Evolutionary conservation across 1,140 invertebrate genomes (phyloP), one percentile per base, ranked within the genome.

Genomic region (Cryptotermes secundus): DNA sequence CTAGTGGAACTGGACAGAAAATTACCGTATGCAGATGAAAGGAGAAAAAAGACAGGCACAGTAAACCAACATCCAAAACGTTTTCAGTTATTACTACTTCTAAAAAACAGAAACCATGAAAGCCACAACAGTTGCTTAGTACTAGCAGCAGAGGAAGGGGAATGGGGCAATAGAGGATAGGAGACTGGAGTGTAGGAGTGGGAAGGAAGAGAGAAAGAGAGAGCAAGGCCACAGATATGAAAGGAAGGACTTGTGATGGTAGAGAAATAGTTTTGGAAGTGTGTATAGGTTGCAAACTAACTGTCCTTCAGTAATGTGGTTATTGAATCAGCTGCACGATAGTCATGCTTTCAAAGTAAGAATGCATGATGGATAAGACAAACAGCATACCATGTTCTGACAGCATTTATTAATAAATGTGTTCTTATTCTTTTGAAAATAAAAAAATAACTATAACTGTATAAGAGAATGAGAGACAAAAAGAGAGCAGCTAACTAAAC

Each of bases 121-220:
- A 72, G 31, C 59, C 59, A 72, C 59, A 72, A 72, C 59, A 72
- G 59, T 72, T 72, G 59, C 59, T 72, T 72, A 72, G 26, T 72
- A 72, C 26, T n/a, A 72, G 45, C 59, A 31, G 59, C n/a, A 72
- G 59, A 7, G 7, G 59, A 72, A 72, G 45, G 45, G 45, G 45
- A 19, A 49, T 49, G 22, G 19, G 1, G 26, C 14, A 2, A 72
- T 1, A 14, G 59, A n/a, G 19, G 45, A 19, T 49, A 49, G 45
- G 45, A 19, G 59, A 31, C n/a, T 72, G 59, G n/a, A n/a, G 59
- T 26, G 26, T 1, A 72, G 59, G 59, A 72, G 59, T 72, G n/a
- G 59, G 59, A 72, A 26, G 59, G 59, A 72, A 72, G 59, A 72
- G 59, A 72, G n/a, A 59, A 59, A 59, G 53, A 22, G 6, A 26